Base-by-base conservation (phyloP, 2,113 vertebrate species). In the Strix aluco region DNA sequence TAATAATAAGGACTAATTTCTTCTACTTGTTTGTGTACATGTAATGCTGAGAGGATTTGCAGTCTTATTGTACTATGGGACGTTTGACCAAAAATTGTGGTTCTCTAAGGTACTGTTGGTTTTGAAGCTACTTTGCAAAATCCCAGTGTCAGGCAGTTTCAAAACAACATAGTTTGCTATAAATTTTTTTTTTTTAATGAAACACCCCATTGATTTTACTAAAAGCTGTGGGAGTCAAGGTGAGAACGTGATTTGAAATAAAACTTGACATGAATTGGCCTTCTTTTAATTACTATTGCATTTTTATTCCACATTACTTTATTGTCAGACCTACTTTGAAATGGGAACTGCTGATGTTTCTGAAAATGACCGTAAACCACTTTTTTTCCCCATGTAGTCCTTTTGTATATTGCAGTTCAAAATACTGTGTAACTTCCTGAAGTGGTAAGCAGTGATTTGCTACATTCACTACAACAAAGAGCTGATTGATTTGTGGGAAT, bases 241-340 rank as follows among this genome's bases (percentile, higher is more conserved):
- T 80, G 67, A 93, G 58, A 94, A 83, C 26, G 25, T 11, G 26
- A 16, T 74, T 80, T 81, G 44, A 79, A 86, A 74, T 92, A 77
- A 94, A 49, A 79, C 46, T 81, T 88, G 62, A 32, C 49, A 52
- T 83, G 44, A 81, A 30, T 46, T 75, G 9, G 11, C 38, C 51
- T 67, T 70, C 65, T 91, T 87, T 74, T 62, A 82, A 88, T 94
- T 73, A 9, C 58, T 87, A 54, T n/a, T 49, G 29, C 42, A 29
- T 86, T 94, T 88, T 96, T 46, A 65, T 84, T 94, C 62, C 42
- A 5, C 81, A 75, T 84, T 78, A 54, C 29, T 92, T 94, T 85
- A 36, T 59, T 83, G 38, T 93, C 34, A 19, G 46, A 63, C 49
- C 40, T 94, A 23, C 29, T 91, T 96, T 85, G 71, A 90, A 92